Evolutionary conservation across 2,113 vertebrate genomes (phyloP).

Genomic region (Picathartes gymnocephalus): DNA sequence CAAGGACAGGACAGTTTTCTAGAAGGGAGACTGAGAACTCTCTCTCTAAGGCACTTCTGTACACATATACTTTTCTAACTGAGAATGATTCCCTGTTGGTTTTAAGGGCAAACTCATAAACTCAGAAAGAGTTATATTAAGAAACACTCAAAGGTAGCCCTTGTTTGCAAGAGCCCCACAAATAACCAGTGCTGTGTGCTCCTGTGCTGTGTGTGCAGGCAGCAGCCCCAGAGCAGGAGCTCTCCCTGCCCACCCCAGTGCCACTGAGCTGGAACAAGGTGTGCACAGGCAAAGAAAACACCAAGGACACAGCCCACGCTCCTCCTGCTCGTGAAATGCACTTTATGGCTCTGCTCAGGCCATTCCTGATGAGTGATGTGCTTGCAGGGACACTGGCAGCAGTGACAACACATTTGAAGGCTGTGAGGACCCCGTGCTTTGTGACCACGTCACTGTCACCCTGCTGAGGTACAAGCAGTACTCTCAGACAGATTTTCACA

Average conservation of each 20-base stretch:
- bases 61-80: accelerated
- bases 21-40: not conserved
- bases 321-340: not conserved
- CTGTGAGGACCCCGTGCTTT: not conserved
- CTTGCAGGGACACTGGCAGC: not conserved
- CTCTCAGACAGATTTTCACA: not conserved
- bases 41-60: not conserved
- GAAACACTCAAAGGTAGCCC: not conserved
- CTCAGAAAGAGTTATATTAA: not conserved
- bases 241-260: not conserved
- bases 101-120: not conserved
- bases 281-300: not conserved
- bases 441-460: accelerated
- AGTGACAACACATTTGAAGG: not conserved
- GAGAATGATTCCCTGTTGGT: not conserved
- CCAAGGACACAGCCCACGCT: not conserved
- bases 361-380: not conserved
- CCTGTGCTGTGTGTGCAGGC: not conserved
- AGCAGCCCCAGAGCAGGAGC: not conserved
- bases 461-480: not conserved
- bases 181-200: not conserved
- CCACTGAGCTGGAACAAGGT: accelerated
- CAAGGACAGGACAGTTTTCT: not conserved
- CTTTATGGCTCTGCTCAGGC: not conserved
- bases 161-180: not conserved